These are phyloP conservation scores for Xenentodon cancila DNA, from an alignment of 2,797 vertebrate species.

Conservation along the genomic window DNA sequence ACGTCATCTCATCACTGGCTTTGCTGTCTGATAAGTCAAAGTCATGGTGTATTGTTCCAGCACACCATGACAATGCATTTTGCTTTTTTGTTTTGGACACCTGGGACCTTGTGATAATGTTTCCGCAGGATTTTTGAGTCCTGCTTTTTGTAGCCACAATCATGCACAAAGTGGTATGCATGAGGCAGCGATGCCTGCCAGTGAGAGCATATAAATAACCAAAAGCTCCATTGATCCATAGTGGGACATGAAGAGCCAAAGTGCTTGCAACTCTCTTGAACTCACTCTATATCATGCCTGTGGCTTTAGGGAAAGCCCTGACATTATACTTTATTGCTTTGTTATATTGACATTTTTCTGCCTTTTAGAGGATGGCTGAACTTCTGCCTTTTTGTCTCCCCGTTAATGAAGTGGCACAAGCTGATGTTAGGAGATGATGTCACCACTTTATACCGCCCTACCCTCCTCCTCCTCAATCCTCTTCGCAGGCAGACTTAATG, in stretches of 20 bases:
- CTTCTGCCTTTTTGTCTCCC: slow-evolving; percentile 62
- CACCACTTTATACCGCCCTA: slow-evolving; percentile 61
- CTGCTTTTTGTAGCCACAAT: slow-evolving; percentile 63
- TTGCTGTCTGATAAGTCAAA: slow-evolving; percentile 51
- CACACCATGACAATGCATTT: slow-evolving; percentile 44
- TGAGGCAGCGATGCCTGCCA: slow-evolving; percentile 64
- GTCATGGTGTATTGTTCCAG: slow-evolving; percentile 41
- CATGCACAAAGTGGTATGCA: slow-evolving; percentile 63
- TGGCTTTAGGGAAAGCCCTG: slow-evolving; percentile 73
- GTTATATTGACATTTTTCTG: slow-evolving; percentile 77
- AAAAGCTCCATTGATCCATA: slow-evolving; percentile 75
- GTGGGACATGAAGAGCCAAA: slow-evolving; percentile 69
- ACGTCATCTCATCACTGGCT: slow-evolving; percentile 51
- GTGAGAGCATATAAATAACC: slow-evolving; percentile 73
- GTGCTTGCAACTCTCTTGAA: slow-evolving; percentile 71
- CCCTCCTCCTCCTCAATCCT: slow-evolving; percentile 42
- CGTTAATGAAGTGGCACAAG: slow-evolving; percentile 71
- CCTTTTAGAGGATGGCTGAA: slow-evolving; percentile 74
- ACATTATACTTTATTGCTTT: slow-evolving; percentile 74
- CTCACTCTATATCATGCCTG: slow-evolving; percentile 67
- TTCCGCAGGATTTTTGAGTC: slow-evolving; percentile 54
- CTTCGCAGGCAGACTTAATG: slow-evolving; percentile 46
- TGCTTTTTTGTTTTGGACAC: slow-evolving; percentile 43
- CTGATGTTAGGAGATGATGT: slow-evolving; percentile 72
- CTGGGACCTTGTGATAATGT: slow-evolving; percentile 66